phyloP scores from a whole-genome alignment of 2,797 vertebrate species.

The Sebastes steindachneri region DNA sequence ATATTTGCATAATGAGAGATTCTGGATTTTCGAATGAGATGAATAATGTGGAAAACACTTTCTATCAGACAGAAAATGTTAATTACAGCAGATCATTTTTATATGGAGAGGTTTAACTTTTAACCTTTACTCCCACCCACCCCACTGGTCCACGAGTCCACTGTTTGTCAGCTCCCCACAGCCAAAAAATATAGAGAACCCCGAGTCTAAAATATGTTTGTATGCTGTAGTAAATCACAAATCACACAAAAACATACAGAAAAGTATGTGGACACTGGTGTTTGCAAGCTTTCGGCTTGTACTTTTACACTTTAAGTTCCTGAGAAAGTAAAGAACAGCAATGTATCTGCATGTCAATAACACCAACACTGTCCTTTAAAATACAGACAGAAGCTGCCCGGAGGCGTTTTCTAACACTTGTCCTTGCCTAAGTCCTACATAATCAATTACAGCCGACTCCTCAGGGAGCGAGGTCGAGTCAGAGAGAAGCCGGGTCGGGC shows the following conservation, averaged over 20 bases:
- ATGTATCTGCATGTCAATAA: background rate
- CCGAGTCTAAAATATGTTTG: background rate
- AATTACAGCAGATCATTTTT: too few relatives aligned
- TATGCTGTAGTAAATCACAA: background rate
- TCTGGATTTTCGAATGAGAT: background rate
- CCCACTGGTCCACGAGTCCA: too few relatives aligned
- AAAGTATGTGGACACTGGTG: background rate
- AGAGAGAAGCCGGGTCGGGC: background rate
- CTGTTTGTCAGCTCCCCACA: background rate
- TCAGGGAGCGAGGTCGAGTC: background rate
- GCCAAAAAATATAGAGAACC: background rate
- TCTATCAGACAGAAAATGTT: too few relatives aligned
- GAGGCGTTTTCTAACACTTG: background rate
- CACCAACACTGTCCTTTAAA: slow-evolving; percentile 3
- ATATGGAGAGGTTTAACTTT: too few relatives aligned
- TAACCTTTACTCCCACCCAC: background rate
- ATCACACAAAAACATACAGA: background rate
- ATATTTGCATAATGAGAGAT: background rate
- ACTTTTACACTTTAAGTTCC: background rate
- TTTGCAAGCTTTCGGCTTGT: background rate
- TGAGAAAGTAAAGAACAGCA: background rate
- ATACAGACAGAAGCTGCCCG: background rate
- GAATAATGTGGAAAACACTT: background rate
- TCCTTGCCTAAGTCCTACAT: background rate
- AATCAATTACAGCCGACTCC: slow-evolving; percentile 10